Evolutionary conservation across 2,888 invertebrate genomes (phyloP).

Genomic region (Cephus sareptanus): DNA sequence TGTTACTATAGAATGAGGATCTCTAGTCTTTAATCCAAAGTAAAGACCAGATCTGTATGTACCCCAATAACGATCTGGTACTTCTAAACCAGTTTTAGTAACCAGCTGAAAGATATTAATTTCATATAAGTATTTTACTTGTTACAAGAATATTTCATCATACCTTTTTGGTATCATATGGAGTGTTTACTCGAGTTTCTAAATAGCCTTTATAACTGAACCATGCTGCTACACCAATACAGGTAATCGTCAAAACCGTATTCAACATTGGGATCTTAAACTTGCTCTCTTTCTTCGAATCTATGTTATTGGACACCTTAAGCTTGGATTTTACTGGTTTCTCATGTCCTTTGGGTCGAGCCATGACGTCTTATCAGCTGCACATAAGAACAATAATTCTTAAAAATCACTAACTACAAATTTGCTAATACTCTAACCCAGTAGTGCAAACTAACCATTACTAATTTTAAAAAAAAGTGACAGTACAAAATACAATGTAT

Average conservation of each 20-base stretch:
- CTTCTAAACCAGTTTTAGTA: constrained; percentile 74
- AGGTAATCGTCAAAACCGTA: constrained; percentile 60
- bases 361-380: constrained; percentile 31
- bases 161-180: constrained; percentile 82
- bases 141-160: constrained; percentile 10
- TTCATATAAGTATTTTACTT: constrained; percentile 4
- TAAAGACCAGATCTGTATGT: constrained; percentile 90
- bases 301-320: constrained; percentile 28
- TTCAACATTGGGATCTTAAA: constrained; percentile 43
- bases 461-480: neutral
- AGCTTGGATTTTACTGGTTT: constrained; percentile 35
- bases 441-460: neutral
- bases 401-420: neutral
- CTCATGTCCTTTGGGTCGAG: constrained; percentile 42
- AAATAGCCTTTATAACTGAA: constrained; percentile 85
- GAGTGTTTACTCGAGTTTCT: constrained; percentile 90
- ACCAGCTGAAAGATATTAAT: constrained; percentile 71
- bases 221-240: constrained; percentile 77
- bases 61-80: constrained; percentile 92
- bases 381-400: neutral
- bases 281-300: constrained; percentile 27
- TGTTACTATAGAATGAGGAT: constrained; percentile 87
- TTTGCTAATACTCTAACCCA: neutral
- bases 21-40: constrained; percentile 91
- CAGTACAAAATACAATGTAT: neutral